Evolutionary conservation across 2,888 invertebrate species (phyloP).

Genomic region (Hypsopygia costalis): DNA sequence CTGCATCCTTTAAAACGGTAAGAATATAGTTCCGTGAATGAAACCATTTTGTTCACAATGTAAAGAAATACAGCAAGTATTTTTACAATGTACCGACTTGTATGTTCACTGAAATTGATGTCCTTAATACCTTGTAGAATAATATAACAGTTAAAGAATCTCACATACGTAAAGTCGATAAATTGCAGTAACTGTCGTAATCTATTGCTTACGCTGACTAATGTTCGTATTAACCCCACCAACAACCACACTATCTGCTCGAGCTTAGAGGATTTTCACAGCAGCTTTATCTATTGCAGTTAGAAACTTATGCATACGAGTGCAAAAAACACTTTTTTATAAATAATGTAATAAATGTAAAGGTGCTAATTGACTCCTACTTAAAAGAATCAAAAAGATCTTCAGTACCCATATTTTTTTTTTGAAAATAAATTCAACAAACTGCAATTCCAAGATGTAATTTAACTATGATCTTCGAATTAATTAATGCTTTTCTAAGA

Average conservation of each 20-base stretch:
- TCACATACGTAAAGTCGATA: background rate
- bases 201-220: background rate
- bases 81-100: background rate
- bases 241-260: background rate
- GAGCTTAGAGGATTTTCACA: background rate
- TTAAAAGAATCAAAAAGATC: too few relatives aligned
- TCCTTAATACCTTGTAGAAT: background rate
- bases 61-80: background rate
- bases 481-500: slow-evolving; percentile 60
- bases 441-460: slow-evolving; percentile 19
- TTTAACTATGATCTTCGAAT: slow-evolving; percentile 41
- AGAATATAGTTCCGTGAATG: background rate
- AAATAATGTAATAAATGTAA: too few relatives aligned
- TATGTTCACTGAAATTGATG: background rate
- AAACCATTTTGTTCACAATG: background rate
- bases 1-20: background rate
- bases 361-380: too few relatives aligned
- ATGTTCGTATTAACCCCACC: background rate
- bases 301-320: background rate
- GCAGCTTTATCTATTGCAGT: background rate
- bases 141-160: background rate
- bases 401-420: too few relatives aligned
- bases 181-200: background rate
- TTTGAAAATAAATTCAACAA: slow-evolving; percentile 6
- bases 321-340: too few relatives aligned